Conservation (phyloP, 1,140 invertebrate genomes). For the Sitobion miscanthi region DNA sequence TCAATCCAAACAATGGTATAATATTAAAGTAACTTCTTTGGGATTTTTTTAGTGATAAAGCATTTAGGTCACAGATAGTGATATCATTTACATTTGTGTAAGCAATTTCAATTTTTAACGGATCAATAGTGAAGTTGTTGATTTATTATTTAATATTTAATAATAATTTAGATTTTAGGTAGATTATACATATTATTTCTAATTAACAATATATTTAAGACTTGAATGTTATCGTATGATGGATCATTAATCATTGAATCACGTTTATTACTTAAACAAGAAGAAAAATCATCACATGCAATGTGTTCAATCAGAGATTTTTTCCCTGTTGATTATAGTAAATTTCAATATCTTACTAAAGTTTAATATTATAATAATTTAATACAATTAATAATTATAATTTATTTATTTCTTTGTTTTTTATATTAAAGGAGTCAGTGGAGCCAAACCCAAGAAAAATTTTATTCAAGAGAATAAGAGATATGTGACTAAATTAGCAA, state of each 20-base stretch:
- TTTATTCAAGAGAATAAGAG: constrained; percentile 35
- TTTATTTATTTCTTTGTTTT: not conserved
- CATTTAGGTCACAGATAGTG: not conserved
- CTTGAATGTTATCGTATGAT: too few relatives aligned
- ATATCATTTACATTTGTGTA: not conserved
- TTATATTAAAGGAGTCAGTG: not conserved
- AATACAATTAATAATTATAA: not conserved
- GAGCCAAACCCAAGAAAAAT: constrained; percentile 31
- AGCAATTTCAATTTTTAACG: constrained; percentile 17
- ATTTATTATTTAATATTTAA: not conserved
- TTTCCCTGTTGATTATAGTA: constrained; percentile 44
- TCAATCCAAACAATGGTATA: too few relatives aligned
- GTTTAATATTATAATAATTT: not conserved
- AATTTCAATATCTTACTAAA: constrained; percentile 25
- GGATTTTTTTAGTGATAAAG: not conserved
- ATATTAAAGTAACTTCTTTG: not conserved
- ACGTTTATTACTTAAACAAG: not conserved
- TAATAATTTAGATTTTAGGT: not conserved
- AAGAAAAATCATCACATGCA: not conserved
- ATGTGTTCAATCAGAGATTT: constrained; percentile 54
- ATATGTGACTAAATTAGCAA: constrained; percentile 35
- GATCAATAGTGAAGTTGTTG: not conserved
- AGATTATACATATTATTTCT: not conserved
- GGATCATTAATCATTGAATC: not conserved
- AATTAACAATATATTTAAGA: not conserved